Evolutionary conservation across 2,113 vertebrate genomes (phyloP).

Genomic region (Cisticola juncidis): DNA sequence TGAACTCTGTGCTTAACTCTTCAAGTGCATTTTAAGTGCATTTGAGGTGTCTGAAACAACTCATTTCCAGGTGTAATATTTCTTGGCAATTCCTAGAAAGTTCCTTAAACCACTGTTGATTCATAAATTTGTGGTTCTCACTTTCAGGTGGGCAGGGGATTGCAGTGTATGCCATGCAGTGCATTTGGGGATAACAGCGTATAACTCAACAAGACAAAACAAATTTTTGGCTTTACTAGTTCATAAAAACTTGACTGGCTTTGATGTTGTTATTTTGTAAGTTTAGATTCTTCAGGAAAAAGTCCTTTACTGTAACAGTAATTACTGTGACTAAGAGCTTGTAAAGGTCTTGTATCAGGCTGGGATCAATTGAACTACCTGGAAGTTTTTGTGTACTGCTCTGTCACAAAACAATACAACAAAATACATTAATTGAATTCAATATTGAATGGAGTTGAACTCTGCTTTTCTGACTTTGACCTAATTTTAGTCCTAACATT

Average conservation of each 20-base stretch:
- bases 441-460: background rate
- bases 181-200: background rate
- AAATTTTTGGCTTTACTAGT: background rate
- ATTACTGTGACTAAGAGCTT: background rate
- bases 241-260: background rate
- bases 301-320: background rate
- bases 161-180: background rate
- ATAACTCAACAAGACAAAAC: background rate
- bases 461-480: background rate
- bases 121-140: background rate
- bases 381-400: background rate
- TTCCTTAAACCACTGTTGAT: background rate
- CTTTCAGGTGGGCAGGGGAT: background rate
- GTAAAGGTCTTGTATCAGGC: background rate
- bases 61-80: background rate
- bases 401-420: background rate
- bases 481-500: background rate
- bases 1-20: background rate
- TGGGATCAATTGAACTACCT: accelerated
- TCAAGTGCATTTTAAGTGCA: background rate
- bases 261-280: background rate
- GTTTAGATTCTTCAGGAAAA: background rate
- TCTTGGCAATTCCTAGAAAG: background rate
- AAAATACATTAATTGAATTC: background rate
- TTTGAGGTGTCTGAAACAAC: background rate